phyloP scores from a whole-genome alignment of 1,140 invertebrate species.

The Penaeus chinensis region DNA sequence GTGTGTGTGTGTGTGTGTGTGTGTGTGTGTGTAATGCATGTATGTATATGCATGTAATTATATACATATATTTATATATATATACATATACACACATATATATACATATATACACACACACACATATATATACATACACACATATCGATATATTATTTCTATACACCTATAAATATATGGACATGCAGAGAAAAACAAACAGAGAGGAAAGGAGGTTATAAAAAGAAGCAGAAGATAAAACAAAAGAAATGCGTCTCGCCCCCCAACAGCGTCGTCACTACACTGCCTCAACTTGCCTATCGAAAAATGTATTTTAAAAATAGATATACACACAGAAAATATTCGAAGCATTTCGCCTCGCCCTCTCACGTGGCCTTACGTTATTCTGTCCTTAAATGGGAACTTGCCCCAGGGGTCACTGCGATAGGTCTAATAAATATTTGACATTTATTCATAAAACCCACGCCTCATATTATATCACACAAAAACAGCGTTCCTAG shows the following conservation, averaged over 20 bases:
- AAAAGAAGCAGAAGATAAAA: neutral
- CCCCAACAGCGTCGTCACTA: too few relatives aligned
- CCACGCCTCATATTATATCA: neutral
- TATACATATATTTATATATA: constrained; percentile 7
- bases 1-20: neutral
- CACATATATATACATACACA: neutral
- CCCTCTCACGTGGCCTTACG: neutral
- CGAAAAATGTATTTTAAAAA: neutral
- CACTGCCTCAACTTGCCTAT: too few relatives aligned
- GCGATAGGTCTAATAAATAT: constrained; percentile 7
- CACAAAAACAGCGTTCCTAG: neutral
- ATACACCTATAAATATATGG: neutral
- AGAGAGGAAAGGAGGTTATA: neutral
- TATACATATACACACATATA: constrained; percentile 2
- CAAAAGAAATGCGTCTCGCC: too few relatives aligned
- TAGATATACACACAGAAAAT: neutral
- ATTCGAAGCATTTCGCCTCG: neutral
- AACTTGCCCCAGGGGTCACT: constrained; percentile 45
- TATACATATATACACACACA: neutral
- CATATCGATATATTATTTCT: neutral
- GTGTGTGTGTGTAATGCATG: neutral
- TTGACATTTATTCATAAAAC: neutral
- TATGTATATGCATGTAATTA: neutral
- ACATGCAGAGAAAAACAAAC: constrained; percentile 14
- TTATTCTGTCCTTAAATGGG: constrained; percentile 36